Percentiles rank a stretch among this genome's conserved stretches.
These are phyloP conservation scores for Penaeus chinensis DNA, from an alignment of 1,140 invertebrate species.

Conservation along the genomic window DNA sequence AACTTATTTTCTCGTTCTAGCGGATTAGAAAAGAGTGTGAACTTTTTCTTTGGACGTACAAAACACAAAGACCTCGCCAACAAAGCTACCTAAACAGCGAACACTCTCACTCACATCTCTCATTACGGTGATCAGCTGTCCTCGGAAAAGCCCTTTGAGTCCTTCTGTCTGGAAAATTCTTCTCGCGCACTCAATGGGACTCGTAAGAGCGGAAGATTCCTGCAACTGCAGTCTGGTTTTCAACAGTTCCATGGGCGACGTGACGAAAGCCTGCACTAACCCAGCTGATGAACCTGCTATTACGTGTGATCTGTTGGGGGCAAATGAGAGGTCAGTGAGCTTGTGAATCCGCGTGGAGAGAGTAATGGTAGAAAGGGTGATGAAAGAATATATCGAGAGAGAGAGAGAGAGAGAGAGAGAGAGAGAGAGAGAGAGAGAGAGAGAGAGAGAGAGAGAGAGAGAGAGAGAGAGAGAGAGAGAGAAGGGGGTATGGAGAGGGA, in stretches of 20 bases:
- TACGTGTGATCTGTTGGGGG: conserved; percentile 65
- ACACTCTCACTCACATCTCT: conserved; percentile 72
- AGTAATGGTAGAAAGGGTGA: neutral
- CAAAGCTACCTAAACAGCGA: neutral
- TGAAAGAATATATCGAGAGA: neutral
- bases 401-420: too few species aligned
- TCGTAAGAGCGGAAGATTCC: conserved; percentile 67
- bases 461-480: too few species aligned
- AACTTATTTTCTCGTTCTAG: neutral
- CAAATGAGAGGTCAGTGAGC: conserved; percentile 8
- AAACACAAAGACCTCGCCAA: neutral
- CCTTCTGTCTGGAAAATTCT: conserved; percentile 77
- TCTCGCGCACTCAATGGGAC: conserved; percentile 76
- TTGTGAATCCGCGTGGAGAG: too few species aligned
- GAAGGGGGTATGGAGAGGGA: too few species aligned
- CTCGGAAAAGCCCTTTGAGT: conserved; percentile 78
- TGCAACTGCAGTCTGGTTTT: conserved; percentile 84
- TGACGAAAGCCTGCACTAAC: conserved; percentile 82
- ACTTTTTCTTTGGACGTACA: neutral
- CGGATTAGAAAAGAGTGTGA: too few species aligned
- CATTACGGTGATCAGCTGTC: conserved; percentile 79
- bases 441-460: too few species aligned
- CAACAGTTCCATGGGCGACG: conserved; percentile 86
- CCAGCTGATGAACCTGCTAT: conserved; percentile 74
- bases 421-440: too few species aligned